Conservation (phyloP, 2,888 invertebrate genomes). For the Gymnoscelis rufifasciata region DNA sequence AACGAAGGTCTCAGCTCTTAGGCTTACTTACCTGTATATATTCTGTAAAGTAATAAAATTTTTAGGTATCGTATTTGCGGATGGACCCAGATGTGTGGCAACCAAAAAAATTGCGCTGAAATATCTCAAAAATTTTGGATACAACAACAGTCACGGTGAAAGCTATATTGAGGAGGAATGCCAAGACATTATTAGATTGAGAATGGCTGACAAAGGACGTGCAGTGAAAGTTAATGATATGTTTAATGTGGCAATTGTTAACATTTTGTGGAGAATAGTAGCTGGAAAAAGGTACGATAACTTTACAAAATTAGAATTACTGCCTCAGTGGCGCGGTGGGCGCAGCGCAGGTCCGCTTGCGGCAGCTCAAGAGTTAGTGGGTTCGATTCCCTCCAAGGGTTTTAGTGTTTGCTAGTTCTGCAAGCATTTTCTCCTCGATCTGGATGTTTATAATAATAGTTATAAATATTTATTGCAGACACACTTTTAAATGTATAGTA, state of each 20-base stretch:
- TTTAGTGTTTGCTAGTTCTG: no score
- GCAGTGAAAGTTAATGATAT: slow-evolving; percentile 75
- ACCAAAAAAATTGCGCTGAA: slow-evolving; percentile 82
- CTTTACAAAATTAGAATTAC: no score
- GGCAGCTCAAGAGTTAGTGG: no score
- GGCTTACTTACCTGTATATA: background rate
- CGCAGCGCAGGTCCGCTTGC: no score
- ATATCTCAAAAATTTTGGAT: slow-evolving; percentile 82
- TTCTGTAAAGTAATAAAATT: slow-evolving; percentile 1
- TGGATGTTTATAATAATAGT: no score
- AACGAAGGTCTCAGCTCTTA: no score
- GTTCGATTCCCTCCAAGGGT: no score
- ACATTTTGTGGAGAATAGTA: slow-evolving; percentile 84
- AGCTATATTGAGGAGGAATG: slow-evolving; percentile 81
- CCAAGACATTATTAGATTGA: slow-evolving; percentile 71
- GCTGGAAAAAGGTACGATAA: slow-evolving; percentile 82
- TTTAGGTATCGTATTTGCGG: slow-evolving; percentile 84
- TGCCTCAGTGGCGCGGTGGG: no score
- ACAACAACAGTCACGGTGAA: slow-evolving; percentile 81
- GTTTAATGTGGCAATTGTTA: slow-evolving; percentile 83
- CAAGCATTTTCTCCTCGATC: no score
- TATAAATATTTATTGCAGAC: no score
- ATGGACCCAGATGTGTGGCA: slow-evolving; percentile 82
- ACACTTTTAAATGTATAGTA: no score
- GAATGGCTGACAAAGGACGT: slow-evolving; percentile 43